Evolutionary conservation across 2,113 vertebrate species (phyloP), one percentile per base, ranked within the genome.

Genomic region (Picathartes gymnocephalus): DNA sequence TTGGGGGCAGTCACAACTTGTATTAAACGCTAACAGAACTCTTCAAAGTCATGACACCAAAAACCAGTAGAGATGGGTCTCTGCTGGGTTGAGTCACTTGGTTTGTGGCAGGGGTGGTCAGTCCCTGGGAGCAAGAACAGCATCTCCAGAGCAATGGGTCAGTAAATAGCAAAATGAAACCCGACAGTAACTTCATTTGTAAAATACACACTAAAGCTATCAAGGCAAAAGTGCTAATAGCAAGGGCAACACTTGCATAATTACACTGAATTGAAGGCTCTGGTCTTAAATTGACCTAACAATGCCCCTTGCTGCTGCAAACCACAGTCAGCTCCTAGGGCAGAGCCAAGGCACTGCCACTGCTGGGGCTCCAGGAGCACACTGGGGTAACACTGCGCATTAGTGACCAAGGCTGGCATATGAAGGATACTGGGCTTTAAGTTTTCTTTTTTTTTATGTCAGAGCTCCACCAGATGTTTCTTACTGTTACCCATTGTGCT

Each of bases 231-330:
- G 61, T 35, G 57, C 73, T 73, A 77, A 96, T 84, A 91, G 77
- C 96, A 91, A 95, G 95, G 78, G 60, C 71, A 92, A 60, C 37
- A 95, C 97, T 94, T 97, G 93, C 97, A 97, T 97, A 97, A 97
- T 97, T 94, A 95, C 87, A 94, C 92, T 95, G 94, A 95, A 94
- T 96, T 97, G 91, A 96, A 95, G 90, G 91, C 70, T 91, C 88
- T 92, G 73, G 40, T 60, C 94, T 77, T 89, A 60, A 73, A 96
- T 74, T 91, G 96, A 93, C 93, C 91, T 72, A 96, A 96, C 95
- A 97, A 68, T 13, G 65, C 20, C 10, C 84, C 56, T 86, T 92
- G 73, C 58, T 83, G 95, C 93, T 65, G 77, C 58, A 83, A 91
- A 68, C 76, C 23, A 0, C 86, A 91, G 96, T 60, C 35, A 14